phyloP scores from a whole-genome alignment of 1,140 invertebrate species.

The Luehdorfia chinensis region DNA sequence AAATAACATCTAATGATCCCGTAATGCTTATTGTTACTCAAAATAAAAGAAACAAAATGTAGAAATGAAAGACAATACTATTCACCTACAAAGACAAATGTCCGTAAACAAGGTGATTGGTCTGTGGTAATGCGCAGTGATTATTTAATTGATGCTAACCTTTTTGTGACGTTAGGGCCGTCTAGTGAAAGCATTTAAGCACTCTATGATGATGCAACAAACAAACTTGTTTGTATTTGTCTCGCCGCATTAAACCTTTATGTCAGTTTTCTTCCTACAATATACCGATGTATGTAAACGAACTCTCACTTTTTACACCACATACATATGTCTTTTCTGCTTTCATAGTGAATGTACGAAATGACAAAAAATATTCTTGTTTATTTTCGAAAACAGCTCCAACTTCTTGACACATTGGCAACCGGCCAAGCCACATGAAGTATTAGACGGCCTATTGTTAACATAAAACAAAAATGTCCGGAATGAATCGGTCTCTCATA shows the following conservation, averaged over 20 bases:
- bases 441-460: constrained; percentile 2
- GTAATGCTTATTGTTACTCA: too few species aligned
- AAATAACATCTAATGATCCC: too few species aligned
- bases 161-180: not conserved
- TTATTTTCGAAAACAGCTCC: not conserved
- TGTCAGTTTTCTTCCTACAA: not conserved
- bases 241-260: not conserved
- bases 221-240: constrained; percentile 12
- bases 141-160: constrained; percentile 9
- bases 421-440: not conserved
- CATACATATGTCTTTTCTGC: not conserved
- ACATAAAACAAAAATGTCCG: constrained; percentile 2
- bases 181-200: constrained; percentile 12
- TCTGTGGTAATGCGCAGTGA: not conserved
- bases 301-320: not conserved
- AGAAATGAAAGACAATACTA: too few species aligned
- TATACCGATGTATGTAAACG: not conserved
- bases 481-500: constrained; percentile 2
- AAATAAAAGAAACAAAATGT: too few species aligned
- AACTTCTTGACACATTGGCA: constrained; percentile 9
- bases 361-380: constrained; percentile 5
- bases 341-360: not conserved
- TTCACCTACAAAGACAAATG: too few species aligned
- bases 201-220: constrained; percentile 5
- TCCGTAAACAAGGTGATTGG: not conserved